A percentile compares a stretch with the other conserved stretches of the same genome.
Conservation (phyloP, 2,888 invertebrate species). For the Desoria tigrina region DNA sequence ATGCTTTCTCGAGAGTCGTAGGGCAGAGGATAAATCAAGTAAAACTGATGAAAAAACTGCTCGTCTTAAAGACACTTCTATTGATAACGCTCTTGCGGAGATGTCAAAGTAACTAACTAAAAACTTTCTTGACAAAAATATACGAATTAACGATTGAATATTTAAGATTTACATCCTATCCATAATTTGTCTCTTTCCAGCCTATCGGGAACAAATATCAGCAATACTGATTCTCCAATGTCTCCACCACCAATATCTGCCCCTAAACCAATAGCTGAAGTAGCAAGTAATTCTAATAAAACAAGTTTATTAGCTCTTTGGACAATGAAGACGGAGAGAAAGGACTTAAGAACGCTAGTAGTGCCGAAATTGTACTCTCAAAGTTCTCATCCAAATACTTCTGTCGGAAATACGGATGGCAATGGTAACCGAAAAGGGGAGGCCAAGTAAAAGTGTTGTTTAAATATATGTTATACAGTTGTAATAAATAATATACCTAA, state of each 20-base stretch:
- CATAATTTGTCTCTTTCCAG: neutral
- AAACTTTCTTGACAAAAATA: neutral
- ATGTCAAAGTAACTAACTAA: conserved; percentile 28
- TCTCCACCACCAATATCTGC: conserved; percentile 68
- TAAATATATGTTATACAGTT: too few relatives aligned
- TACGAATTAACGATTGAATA: neutral
- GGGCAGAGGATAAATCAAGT: conserved; percentile 60
- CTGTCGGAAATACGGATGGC: too few relatives aligned
- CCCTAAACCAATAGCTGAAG: conserved; percentile 20
- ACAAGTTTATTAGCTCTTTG: conserved; percentile 36
- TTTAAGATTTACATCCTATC: neutral
- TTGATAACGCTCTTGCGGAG: conserved; percentile 32
- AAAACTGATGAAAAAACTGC: conserved; percentile 60
- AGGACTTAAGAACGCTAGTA: conserved; percentile 35
- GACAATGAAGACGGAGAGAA: conserved; percentile 48
- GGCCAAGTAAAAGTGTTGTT: too few relatives aligned
- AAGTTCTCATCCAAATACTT: too few relatives aligned
- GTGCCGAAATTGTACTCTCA: conserved; percentile 48
- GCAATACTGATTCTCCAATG: conserved; percentile 79
- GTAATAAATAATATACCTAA: too few relatives aligned
- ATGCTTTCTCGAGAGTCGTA: conserved; percentile 76
- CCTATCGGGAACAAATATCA: neutral
- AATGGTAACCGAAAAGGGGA: too few relatives aligned
- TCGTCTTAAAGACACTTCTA: conserved; percentile 38
- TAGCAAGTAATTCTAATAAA: conserved; percentile 9